Conservation (phyloP, 2,888 invertebrate genomes). For the Troides helena region DNA sequence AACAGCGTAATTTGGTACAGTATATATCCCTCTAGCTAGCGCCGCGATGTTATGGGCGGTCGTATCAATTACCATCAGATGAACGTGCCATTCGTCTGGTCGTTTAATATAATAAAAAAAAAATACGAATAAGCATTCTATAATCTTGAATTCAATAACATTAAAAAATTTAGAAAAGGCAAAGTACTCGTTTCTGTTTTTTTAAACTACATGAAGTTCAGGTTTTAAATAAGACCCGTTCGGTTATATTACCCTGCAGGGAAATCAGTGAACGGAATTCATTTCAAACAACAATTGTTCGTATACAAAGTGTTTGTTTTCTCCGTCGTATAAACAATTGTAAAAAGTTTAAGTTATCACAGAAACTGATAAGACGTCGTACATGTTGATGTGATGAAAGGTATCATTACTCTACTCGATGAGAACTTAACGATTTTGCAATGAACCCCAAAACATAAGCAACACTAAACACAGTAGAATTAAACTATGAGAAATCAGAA, state of each 20-base stretch:
- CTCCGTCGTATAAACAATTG: background rate
- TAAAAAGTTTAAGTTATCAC: background rate
- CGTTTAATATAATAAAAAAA: background rate
- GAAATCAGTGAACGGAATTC: constrained; percentile 68
- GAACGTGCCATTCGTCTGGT: too few species aligned
- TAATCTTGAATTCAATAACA: background rate
- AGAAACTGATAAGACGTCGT: background rate
- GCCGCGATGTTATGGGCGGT: too few species aligned
- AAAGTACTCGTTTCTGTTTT: background rate
- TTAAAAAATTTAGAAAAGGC: background rate
- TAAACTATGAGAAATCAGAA: too few species aligned
- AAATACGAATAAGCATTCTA: background rate
- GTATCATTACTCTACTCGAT: too few species aligned
- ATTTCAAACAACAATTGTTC: constrained; percentile 43
- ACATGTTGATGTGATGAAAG: background rate
- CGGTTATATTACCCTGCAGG: constrained; percentile 66
- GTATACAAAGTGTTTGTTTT: constrained; percentile 47
- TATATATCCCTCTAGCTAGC: too few species aligned
- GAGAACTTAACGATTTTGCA: too few species aligned
- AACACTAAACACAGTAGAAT: too few species aligned
- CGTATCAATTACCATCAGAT: too few species aligned
- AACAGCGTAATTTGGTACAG: too few species aligned
- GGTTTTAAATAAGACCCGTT: constrained; percentile 31
- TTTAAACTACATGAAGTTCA: constrained; percentile 24
- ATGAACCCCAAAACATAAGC: too few species aligned